Evolutionary conservation across 2,113 vertebrate species (phyloP).

Genomic region (Uria lomvia): DNA sequence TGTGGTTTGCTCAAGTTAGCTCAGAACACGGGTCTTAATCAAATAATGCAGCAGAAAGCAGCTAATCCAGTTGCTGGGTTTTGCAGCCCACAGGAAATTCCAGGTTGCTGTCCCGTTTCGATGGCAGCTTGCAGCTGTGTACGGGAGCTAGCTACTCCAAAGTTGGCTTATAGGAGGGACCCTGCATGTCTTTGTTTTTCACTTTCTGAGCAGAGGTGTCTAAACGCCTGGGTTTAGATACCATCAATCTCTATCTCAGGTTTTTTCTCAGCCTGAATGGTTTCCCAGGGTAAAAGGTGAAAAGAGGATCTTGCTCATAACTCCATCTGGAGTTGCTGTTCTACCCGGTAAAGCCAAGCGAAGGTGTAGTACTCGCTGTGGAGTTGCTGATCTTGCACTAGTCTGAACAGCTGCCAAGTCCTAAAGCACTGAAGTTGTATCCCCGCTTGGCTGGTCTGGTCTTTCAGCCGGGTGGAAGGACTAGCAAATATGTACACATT

Average conservation of each 20-base stretch:
- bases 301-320: not conserved
- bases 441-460: not conserved
- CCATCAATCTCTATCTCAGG: not conserved
- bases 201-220: not conserved
- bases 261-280: not conserved
- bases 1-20: not conserved
- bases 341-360: not conserved
- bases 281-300: not conserved
- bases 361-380: not conserved
- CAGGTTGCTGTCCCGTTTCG: not conserved
- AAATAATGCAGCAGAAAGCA: not conserved
- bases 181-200: not conserved
- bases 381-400: not conserved
- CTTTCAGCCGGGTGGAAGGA: not conserved
- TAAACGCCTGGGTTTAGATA: not conserved
- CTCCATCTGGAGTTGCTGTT: not conserved
- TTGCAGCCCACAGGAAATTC: not conserved
- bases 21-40: not conserved
- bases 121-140: not conserved
- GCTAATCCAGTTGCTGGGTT: not conserved
- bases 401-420: not conserved
- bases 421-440: not conserved
- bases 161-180: not conserved
- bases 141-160: not conserved
- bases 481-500: not conserved